Evolutionary conservation across 2,888 invertebrate genomes (phyloP).

Genomic region (Liposcelis brunnea): DNA sequence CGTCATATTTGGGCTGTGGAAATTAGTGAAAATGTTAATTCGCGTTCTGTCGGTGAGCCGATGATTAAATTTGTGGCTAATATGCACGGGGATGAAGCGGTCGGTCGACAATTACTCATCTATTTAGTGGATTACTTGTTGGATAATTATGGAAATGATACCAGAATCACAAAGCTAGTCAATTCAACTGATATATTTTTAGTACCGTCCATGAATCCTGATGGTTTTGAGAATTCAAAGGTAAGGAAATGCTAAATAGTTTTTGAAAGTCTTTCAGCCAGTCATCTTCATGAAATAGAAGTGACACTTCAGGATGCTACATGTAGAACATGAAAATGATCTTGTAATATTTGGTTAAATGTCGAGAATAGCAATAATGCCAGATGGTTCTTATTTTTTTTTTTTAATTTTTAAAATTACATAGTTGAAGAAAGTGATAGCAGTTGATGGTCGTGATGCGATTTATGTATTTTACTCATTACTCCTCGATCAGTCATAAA

Average conservation of each 20-base stretch:
- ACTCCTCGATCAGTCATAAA: too few species aligned
- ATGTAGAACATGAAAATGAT: too few species aligned
- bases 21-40: constrained; percentile 48
- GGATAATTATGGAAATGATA: constrained; percentile 49
- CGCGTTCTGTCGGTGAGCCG: constrained; percentile 47
- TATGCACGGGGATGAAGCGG: constrained; percentile 91
- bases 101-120: constrained; percentile 70
- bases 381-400: too few species aligned
- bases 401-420: too few species aligned
- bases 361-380: too few species aligned
- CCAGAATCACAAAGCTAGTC: constrained; percentile 55
- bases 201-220: constrained; percentile 95
- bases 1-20: constrained; percentile 68
- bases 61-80: constrained; percentile 88
- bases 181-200: constrained; percentile 82
- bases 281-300: too few species aligned
- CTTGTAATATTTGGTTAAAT: too few species aligned
- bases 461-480: too few species aligned
- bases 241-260: constrained; percentile 29
- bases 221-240: constrained; percentile 77
- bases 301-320: too few species aligned
- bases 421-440: too few species aligned
- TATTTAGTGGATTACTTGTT: constrained; percentile 73
- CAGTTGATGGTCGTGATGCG: too few species aligned
- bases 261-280: neutral